Evolutionary conservation across 1,140 invertebrate species (phyloP).

Genomic region (Probaryconus sp.): DNA sequence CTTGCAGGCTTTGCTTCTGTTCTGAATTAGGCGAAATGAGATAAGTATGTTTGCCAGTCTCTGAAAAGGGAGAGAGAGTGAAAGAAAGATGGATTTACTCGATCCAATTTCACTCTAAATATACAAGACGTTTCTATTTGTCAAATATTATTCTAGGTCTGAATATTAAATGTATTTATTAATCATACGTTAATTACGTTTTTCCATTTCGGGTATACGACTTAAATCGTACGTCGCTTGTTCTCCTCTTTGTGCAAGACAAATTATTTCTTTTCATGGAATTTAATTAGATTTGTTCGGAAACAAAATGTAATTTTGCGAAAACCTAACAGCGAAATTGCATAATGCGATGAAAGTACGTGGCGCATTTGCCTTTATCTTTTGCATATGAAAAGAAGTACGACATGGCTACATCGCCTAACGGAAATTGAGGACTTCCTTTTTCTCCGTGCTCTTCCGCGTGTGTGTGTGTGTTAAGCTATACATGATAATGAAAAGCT

Average conservation of each 20-base stretch:
- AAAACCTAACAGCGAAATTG: slow-evolving; percentile 50
- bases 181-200: slow-evolving; percentile 49
- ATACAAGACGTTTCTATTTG: slow-evolving; percentile 33
- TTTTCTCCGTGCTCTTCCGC: slow-evolving; percentile 57
- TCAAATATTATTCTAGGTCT: slow-evolving; percentile 28
- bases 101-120: slow-evolving; percentile 24
- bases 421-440: slow-evolving; percentile 67
- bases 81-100: slow-evolving; percentile 1
- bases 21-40: slow-evolving; percentile 43
- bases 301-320: slow-evolving; percentile 58
- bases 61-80: slow-evolving; percentile 10
- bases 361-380: slow-evolving; percentile 56
- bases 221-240: slow-evolving; percentile 17
- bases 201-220: slow-evolving; percentile 21
- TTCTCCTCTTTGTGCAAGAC: slow-evolving; percentile 22
- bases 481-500: slow-evolving; percentile 61
- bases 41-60: slow-evolving; percentile 40
- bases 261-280: slow-evolving; percentile 59
- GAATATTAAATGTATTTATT: slow-evolving; percentile 45
- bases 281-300: slow-evolving; percentile 60
- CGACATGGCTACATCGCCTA: slow-evolving; percentile 56
- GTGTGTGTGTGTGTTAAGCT: slow-evolving; percentile 52
- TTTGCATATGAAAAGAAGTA: slow-evolving; percentile 59
- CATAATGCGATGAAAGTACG: slow-evolving; percentile 51
- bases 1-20: slow-evolving; percentile 35